Percentiles rank a stretch among this genome's conserved stretches.
phyloP scores from a whole-genome alignment of 2,888 invertebrate genomes.

The Hydroisotoma schaefferi region DNA sequence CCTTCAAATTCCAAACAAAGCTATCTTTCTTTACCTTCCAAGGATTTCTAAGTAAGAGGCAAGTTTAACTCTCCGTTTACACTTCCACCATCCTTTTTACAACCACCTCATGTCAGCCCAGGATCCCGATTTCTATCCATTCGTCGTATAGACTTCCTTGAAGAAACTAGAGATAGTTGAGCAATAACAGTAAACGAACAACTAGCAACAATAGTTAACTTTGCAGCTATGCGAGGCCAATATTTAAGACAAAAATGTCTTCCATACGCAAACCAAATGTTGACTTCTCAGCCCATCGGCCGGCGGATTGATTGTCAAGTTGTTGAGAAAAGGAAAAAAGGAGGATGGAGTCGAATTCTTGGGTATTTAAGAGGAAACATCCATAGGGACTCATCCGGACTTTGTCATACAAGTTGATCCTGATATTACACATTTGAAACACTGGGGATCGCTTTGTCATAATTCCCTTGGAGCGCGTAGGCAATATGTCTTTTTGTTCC shows the following conservation, averaged over 20 bases:
- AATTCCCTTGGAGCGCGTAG: conserved; percentile 7
- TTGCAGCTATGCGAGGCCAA: too few species aligned
- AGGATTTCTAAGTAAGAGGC: background rate
- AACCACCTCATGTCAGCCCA: background rate
- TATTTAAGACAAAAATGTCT: background rate
- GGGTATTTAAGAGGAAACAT: conserved; percentile 5
- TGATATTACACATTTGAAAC: background rate
- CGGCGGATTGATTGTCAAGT: conserved; percentile 9
- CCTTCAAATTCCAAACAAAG: conserved; percentile 13
- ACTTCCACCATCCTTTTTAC: background rate
- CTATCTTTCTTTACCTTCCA: conserved; percentile 1
- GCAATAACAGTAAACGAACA: too few species aligned
- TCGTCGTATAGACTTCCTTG: background rate
- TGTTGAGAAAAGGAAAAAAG: background rate
- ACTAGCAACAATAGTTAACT: too few species aligned
- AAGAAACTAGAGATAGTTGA: too few species aligned
- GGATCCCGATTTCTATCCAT: background rate
- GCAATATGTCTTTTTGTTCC: too few species aligned
- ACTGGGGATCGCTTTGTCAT: conserved; percentile 9
- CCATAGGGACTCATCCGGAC: conserved; percentile 14
- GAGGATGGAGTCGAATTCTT: conserved; percentile 8
- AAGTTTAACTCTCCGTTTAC: conserved; percentile 1
- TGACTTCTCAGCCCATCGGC: background rate
- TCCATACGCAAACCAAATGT: conserved; percentile 8
- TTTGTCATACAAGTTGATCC: conserved; percentile 8